phyloP scores from a whole-genome alignment of 2,888 invertebrate genomes.

The Ichneumon xanthorius region DNA sequence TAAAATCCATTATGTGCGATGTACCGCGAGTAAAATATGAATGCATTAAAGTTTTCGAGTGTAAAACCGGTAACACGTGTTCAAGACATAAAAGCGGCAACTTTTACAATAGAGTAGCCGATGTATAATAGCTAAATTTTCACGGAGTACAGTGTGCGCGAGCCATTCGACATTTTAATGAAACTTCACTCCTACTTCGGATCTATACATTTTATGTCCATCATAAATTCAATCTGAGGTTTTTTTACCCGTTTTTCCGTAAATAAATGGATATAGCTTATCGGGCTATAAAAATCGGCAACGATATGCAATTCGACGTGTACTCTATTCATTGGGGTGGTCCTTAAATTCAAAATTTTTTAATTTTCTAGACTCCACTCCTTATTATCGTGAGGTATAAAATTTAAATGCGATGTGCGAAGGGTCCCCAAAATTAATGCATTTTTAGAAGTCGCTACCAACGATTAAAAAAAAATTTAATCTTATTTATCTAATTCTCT shows the following conservation, averaged over 20 bases:
- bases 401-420: too few species aligned
- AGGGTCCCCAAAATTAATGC: too few species aligned
- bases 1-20: conserved; percentile 9
- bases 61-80: conserved; percentile 9
- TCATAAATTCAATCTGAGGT: neutral
- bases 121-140: neutral
- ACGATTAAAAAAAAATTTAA: too few species aligned
- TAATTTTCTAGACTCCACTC: too few species aligned
- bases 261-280: too few species aligned
- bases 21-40: neutral
- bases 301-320: neutral
- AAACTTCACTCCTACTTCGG: neutral
- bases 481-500: too few species aligned
- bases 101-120: neutral
- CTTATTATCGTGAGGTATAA: too few species aligned
- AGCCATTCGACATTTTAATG: neutral
- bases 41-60: conserved; percentile 1
- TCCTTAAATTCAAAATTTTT: too few species aligned
- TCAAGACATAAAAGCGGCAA: neutral
- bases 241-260: neutral
- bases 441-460: too few species aligned
- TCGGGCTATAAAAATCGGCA: neutral
- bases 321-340: neutral
- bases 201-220: neutral
- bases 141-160: neutral